Evolutionary conservation across 2,797 vertebrate species (phyloP).

Genomic region (Neosilurus hyrtlii): DNA sequence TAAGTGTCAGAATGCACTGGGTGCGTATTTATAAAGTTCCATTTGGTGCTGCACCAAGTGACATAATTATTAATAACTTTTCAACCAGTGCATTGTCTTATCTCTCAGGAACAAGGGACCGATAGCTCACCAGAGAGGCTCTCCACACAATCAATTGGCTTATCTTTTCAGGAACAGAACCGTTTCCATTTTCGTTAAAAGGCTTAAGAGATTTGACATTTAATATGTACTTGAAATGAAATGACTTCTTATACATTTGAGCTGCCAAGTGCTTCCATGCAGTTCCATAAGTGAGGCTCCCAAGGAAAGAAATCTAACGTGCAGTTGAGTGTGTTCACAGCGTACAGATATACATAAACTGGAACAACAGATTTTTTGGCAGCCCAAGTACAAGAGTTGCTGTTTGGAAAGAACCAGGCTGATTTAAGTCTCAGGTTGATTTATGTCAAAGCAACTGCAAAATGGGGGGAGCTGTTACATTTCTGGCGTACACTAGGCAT

Average conservation of each 20-base stretch:
- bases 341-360: background rate
- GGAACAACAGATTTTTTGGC: constrained; percentile 11
- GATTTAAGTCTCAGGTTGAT: constrained; percentile 26
- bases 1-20: background rate
- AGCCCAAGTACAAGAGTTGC: background rate
- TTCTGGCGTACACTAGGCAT: background rate
- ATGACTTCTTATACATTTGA: background rate
- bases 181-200: background rate
- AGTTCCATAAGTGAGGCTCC: constrained; percentile 23
- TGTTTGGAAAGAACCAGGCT: constrained; percentile 32
- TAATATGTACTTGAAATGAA: constrained; percentile 5
- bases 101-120: background rate
- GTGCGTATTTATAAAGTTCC: background rate
- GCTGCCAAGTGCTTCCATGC: background rate
- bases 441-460: constrained; percentile 24
- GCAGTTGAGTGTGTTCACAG: background rate
- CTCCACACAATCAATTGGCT: background rate
- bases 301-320: background rate
- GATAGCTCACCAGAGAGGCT: background rate
- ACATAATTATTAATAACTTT: background rate
- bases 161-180: background rate
- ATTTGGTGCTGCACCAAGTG: background rate
- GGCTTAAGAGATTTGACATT: constrained; percentile 49
- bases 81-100: background rate
- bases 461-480: background rate